phyloP scores from a whole-genome alignment of 1,140 invertebrate genomes.

The Caenorhabditis remanei region DNA sequence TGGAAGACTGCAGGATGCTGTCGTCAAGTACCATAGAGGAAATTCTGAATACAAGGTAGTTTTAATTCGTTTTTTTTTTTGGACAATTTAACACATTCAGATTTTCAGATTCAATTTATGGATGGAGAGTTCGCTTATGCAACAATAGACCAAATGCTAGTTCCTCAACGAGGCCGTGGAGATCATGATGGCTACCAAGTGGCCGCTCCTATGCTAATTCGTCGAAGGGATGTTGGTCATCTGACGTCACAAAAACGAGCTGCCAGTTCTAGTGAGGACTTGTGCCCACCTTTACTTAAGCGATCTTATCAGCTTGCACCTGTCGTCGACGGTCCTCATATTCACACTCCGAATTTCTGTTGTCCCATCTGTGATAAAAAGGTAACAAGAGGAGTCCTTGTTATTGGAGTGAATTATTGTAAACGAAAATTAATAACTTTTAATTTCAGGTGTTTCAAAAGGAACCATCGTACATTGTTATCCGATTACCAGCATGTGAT shows the following conservation, averaged over 20 bases:
- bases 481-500: constrained; percentile 65
- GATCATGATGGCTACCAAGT: constrained; percentile 50
- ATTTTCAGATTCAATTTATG: constrained; percentile 57
- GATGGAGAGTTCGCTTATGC: constrained; percentile 64
- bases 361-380: constrained; percentile 66
- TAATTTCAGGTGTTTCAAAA: constrained; percentile 62
- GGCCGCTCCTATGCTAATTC: background rate
- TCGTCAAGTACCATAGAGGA: constrained; percentile 14
- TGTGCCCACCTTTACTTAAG: background rate
- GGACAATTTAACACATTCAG: background rate
- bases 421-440: too few relatives aligned
- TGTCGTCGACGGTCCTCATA: constrained; percentile 17
- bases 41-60: constrained; percentile 27
- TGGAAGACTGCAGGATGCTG: constrained; percentile 21
- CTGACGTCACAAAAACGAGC: background rate
- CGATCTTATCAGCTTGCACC: background rate
- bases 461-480: constrained; percentile 65
- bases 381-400: background rate
- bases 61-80: background rate
- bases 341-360: constrained; percentile 61
- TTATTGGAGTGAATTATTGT: background rate
- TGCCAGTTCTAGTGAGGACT: background rate
- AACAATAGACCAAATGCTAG: constrained; percentile 47
- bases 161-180: background rate
- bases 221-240: background rate